Conservation (phyloP, 2,113 vertebrate species). For the Silurus asotus region DNA sequence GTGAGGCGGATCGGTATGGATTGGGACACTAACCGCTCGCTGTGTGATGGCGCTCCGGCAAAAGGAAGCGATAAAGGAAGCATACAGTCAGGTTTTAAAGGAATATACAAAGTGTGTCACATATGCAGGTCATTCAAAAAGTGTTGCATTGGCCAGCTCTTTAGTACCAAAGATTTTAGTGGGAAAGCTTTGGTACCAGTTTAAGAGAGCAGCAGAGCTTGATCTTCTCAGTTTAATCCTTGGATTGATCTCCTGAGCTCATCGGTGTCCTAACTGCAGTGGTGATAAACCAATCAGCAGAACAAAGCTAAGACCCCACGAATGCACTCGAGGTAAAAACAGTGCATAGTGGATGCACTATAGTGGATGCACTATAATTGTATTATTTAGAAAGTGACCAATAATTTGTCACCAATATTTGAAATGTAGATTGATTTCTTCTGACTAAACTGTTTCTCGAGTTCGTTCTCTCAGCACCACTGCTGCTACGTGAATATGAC, state of each 20-base stretch:
- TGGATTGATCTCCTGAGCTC: neutral
- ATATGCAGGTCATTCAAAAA: neutral
- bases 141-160: neutral
- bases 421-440: no score
- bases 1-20: conserved; percentile 27
- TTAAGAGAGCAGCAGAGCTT: neutral
- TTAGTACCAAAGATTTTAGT: neutral
- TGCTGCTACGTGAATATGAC: no score
- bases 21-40: conserved; percentile 5
- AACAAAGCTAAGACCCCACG: no score
- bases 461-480: no score
- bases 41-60: conserved; percentile 12
- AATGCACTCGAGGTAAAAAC: no score
- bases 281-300: no score
- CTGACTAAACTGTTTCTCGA: no score
- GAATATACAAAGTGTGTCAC: neutral
- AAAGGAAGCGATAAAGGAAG: neutral
- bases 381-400: no score
- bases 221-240: neutral
- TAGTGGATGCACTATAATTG: no score
- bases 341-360: no score
- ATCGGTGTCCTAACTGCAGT: no score
- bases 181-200: neutral
- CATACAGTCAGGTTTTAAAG: neutral
- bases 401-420: no score